Base-by-base conservation (phyloP, 1,140 invertebrate genomes). In the Dendrolimus punctatus region DNA sequence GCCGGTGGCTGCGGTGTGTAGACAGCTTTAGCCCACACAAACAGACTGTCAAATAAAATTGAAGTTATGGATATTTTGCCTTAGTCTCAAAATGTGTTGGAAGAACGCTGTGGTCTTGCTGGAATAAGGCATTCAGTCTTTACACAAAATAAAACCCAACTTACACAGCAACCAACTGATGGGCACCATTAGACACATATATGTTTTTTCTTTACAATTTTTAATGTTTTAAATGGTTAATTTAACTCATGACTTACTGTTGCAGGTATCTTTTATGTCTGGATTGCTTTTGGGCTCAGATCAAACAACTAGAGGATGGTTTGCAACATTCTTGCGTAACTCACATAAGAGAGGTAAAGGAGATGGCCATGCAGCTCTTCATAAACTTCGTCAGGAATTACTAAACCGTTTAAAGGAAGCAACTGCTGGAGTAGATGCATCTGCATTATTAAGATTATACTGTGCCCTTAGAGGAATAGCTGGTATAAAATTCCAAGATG, bases 391-490 rank as follows among this genome's bases (percentile, higher is more conserved):
- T 46, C 92, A 95, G 60, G 93, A 97, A 78, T 82, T 99, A 39
- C 86, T 97, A 2, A 89, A 90, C 50, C 90, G 91, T 86, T 57
- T 88, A 8, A 82, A 80, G 68, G 77, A 78, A 49, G 78, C 82
- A 6, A 60, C 76, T 41, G 80, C 83, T 10, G 83, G 83, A 10
- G 83, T 86, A 36, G 71, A 84, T 44, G 83, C 83, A 5, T 86
- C 80, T 41, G 80, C 80, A 45, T 71, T 86, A 39, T 51, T 86
- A 8, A 72, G 96, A 45, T 88, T 99, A 0, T 98, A 98, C 71
- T 98, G 96, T 88, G 96, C 97, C 7, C 87, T 99, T 0, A 91
- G 96, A 66, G 96, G 96, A 40, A 96, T 98, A 53, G 96, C 96
- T 4, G 94, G 94, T 6, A 93, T 98, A 1, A 98, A 98, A 91